Conservation (phyloP, 2,888 invertebrate genomes). For the Athalia circularis region DNA sequence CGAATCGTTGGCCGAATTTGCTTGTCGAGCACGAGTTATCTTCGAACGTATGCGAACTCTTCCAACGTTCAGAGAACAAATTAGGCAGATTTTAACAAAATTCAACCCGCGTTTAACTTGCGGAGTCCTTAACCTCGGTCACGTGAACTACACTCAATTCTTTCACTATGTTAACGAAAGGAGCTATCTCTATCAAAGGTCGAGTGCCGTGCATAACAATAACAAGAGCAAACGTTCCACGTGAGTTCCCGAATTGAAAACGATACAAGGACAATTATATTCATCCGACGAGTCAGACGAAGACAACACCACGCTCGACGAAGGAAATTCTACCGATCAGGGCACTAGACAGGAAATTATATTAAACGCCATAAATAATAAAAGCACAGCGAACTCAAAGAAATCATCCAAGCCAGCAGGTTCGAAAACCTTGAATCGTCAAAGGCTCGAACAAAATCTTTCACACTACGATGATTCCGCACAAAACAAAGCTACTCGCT, state of each 20-base stretch:
- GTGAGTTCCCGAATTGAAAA: slow-evolving; percentile 11
- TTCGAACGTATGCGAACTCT: slow-evolving; percentile 47
- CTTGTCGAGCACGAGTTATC: slow-evolving; percentile 48
- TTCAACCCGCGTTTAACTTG: slow-evolving; percentile 47
- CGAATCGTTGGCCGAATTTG: slow-evolving; percentile 49
- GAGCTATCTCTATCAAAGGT: slow-evolving; percentile 43
- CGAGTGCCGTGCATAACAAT: slow-evolving; percentile 13
- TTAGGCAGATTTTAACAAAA: slow-evolving; percentile 46
- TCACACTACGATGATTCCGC: slow-evolving; percentile 29
- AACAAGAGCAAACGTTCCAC: slow-evolving; percentile 8
- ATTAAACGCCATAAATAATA: slow-evolving; percentile 1
- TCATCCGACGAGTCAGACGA: slow-evolving; percentile 24
- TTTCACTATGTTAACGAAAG: slow-evolving; percentile 45
- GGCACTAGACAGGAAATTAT: slow-evolving; percentile 28
- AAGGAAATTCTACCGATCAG: slow-evolving; percentile 11
- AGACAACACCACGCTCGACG: slow-evolving; percentile 9
- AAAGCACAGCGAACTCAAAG: background rate
- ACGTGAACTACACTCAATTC: slow-evolving; percentile 41
- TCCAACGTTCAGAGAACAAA: slow-evolving; percentile 44
- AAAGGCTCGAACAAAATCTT: slow-evolving; percentile 42
- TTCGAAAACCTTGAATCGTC: slow-evolving; percentile 42
- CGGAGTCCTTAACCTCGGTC: slow-evolving; percentile 42
- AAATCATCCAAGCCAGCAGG: background rate
- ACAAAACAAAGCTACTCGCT: slow-evolving; percentile 12
- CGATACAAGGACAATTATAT: background rate